These are phyloP conservation scores for Aldabrachelys gigantea DNA, from an alignment of 2,113 vertebrate species.

Conservation along the genomic window DNA sequence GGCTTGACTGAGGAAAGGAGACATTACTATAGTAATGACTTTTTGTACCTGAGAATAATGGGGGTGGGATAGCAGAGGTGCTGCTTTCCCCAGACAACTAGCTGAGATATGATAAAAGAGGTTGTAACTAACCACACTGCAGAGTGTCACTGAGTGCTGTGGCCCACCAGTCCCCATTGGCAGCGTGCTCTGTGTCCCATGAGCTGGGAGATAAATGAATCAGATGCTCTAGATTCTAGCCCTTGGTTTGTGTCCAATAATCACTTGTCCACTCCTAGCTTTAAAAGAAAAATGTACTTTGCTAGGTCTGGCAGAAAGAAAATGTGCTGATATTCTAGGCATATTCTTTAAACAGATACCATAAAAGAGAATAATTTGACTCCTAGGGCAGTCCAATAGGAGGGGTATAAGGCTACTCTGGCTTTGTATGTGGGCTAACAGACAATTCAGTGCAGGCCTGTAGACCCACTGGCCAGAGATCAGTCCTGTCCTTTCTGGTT, in stretches of 20 bases:
- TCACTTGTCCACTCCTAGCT: not conserved
- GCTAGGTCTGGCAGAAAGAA: not conserved
- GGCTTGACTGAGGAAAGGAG: constrained; percentile 46
- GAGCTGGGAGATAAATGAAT: not conserved
- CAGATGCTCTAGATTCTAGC: not conserved
- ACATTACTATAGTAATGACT: constrained; percentile 2
- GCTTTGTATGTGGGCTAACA: not conserved
- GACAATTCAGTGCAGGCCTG: not conserved
- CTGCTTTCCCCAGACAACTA: constrained; percentile 24
- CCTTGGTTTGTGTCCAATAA: not conserved
- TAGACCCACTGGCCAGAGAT: not conserved
- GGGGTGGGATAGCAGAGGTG: not conserved
- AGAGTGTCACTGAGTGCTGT: not conserved
- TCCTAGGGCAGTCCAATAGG: not conserved
- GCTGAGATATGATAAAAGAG: not conserved
- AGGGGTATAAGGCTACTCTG: not conserved
- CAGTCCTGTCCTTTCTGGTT: not conserved
- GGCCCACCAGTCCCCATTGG: not conserved
- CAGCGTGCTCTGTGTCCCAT: not conserved
- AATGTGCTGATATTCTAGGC: not conserved
- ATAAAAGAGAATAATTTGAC: not conserved
- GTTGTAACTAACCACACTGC: not conserved
- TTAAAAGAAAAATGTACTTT: not conserved
- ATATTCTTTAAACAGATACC: not conserved
- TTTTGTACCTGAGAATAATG: not conserved